A percentile compares a stretch with the other conserved stretches of the same genome.
phyloP scores from a whole-genome alignment of 64 coral and sea anemone genomes.

The Actinia equina region DNA sequence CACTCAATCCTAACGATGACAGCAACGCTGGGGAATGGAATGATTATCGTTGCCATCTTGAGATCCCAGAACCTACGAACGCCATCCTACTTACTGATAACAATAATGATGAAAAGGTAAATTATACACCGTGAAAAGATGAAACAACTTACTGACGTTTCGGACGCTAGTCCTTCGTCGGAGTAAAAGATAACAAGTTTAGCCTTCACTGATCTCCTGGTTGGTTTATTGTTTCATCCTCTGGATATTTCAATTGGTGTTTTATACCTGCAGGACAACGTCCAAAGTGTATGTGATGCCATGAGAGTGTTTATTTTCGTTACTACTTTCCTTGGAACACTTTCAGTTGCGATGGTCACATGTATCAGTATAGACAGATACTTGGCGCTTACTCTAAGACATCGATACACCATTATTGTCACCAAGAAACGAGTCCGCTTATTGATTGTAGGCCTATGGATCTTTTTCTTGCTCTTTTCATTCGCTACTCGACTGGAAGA shows the following conservation, averaged over 20 bases:
- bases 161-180: too few relatives aligned
- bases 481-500: neutral
- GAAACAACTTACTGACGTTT: too few relatives aligned
- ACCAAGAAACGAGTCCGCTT: conserved; percentile 1
- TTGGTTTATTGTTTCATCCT: too few relatives aligned
- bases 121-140: too few relatives aligned
- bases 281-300: too few relatives aligned
- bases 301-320: too few relatives aligned
- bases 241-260: too few relatives aligned
- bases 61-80: conserved; percentile 7
- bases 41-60: conserved; percentile 10
- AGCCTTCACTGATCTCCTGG: neutral
- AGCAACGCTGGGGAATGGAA: neutral
- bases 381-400: neutral
- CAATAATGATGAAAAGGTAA: too few relatives aligned
- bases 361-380: conserved; percentile 16
- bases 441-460: neutral
- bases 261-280: too few relatives aligned
- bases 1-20: neutral
- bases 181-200: neutral
- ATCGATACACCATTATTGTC: neutral
- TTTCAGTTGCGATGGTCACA: too few relatives aligned
- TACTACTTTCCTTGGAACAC: too few relatives aligned
- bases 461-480: neutral
- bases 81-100: conserved; percentile 15